Evolutionary conservation across 1,140 invertebrate genomes (phyloP).

Genomic region (Saxidomus purpurata): DNA sequence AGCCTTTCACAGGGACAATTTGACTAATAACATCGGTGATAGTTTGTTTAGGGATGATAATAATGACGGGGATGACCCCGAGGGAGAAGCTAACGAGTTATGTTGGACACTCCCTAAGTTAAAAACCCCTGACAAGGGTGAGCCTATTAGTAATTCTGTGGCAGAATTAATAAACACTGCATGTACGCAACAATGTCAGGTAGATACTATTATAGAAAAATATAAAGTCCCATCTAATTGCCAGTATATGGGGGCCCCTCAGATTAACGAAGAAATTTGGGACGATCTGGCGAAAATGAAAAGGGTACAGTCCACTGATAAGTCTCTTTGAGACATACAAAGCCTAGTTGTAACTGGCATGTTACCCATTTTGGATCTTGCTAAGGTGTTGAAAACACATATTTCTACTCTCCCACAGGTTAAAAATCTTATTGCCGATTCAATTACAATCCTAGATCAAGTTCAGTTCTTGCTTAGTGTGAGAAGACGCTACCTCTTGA

Average conservation of each 20-base stretch:
- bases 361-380: too few relatives aligned
- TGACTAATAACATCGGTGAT: too few relatives aligned
- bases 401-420: too few relatives aligned
- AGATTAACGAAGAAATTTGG: not conserved
- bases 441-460: too few relatives aligned
- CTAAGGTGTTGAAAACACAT: too few relatives aligned
- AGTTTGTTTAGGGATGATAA: too few relatives aligned
- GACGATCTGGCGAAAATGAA: not conserved
- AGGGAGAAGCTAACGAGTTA: too few relatives aligned
- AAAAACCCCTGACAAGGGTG: not conserved
- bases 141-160: not conserved
- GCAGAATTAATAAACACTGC: not conserved
- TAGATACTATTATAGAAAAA: not conserved
- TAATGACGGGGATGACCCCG: too few relatives aligned
- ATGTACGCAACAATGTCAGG: not conserved
- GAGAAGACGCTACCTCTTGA: too few relatives aligned
- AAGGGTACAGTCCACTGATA: not conserved
- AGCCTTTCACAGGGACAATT: too few relatives aligned
- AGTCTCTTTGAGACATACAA: not conserved
- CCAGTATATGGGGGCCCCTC: not conserved
- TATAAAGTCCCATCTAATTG: constrained; percentile 12
- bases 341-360: not conserved
- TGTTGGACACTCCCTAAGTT: not conserved
- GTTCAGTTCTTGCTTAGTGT: too few relatives aligned
- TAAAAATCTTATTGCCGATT: too few relatives aligned